Base-by-base conservation (phyloP, 2,888 invertebrate species). In the Eustalomyia histrio region DNA sequence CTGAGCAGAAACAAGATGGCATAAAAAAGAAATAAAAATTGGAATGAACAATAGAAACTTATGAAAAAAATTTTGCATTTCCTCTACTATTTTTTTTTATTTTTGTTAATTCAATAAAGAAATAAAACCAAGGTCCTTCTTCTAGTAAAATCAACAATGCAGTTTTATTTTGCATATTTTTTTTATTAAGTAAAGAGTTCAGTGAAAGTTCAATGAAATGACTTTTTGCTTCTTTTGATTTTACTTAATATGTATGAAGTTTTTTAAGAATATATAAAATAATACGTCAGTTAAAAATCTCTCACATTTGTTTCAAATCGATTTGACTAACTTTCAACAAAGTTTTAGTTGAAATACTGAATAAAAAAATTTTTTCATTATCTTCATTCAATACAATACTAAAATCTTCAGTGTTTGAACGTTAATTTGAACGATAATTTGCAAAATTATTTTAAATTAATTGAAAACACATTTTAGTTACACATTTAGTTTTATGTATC, bases 41-140 rank as follows among this genome's bases (percentile, higher is more conserved):
- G 6, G 33, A 47, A 33, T 57, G 55, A 14, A 67, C 64, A 71
- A 78, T 53, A 39, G 24, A 21, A 64, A 60, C 65, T 50, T 61
- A 67, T 67, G 52, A 17, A 50, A 63, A 58, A 52, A 43, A 43
- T 65, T 69, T 74, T 79, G 74, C 74, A 74, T 79, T 69, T 79
- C 58, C 73, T 73, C 1, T 63, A 39, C 1, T 14, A 16, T 68
- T 55, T 24, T 17, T 24, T 78, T 78, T 17, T 14, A 47, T 10
- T 53, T 10, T 18, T 57, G 21, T 47, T 76, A 58, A 71, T 35
- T n/a, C n/a, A 53, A 60, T 53, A 61, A 72, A 24, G 6, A 24
- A 10, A 57, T 18, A 69, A 52, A 29, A n/a, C 67, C 67, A 78
- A 78, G 72, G 78, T 72, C 72, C 24, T 72, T 47, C 7, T 50